These are phyloP conservation scores for Tarsius wallacei DNA, from an alignment of 2,797 vertebrate species.

Conservation along the genomic window DNA sequence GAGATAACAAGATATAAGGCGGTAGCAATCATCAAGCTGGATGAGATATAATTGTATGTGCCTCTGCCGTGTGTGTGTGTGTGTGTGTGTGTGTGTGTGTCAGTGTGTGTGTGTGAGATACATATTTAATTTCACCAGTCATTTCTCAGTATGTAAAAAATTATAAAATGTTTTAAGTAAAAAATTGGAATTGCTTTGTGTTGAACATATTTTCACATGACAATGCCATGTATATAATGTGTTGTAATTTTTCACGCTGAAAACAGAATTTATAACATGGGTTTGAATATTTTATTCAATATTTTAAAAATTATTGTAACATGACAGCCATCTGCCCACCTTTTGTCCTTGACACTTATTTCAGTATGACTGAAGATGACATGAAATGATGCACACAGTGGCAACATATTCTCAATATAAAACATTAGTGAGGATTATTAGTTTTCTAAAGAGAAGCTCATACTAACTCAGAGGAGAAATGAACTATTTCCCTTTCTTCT, in stretches of 20 bases:
- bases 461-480: neutral
- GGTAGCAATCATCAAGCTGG: neutral
- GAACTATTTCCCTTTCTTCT: neutral
- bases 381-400: neutral
- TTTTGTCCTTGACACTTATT: neutral
- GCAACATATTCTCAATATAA: neutral
- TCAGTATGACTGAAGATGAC: neutral
- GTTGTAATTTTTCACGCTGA: slow-evolving; percentile 51
- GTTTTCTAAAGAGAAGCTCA: neutral
- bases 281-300: slow-evolving; percentile 32
- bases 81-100: neutral
- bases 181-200: slow-evolving; percentile 10
- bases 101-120: neutral
- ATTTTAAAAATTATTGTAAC: slow-evolving; percentile 43
- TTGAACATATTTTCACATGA: neutral
- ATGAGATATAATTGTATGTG: neutral
- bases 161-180: slow-evolving; percentile 16
- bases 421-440: neutral
- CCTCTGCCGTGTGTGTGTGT: neutral
- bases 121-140: neutral
- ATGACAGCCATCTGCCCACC: neutral
- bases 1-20: neutral
- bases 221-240: neutral
- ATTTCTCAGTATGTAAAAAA: neutral
- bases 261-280: slow-evolving; percentile 44